Evolutionary conservation across 2,113 vertebrate species (phyloP), one percentile per base, ranked within the genome.

Genomic region (Saguinus imperator): DNA sequence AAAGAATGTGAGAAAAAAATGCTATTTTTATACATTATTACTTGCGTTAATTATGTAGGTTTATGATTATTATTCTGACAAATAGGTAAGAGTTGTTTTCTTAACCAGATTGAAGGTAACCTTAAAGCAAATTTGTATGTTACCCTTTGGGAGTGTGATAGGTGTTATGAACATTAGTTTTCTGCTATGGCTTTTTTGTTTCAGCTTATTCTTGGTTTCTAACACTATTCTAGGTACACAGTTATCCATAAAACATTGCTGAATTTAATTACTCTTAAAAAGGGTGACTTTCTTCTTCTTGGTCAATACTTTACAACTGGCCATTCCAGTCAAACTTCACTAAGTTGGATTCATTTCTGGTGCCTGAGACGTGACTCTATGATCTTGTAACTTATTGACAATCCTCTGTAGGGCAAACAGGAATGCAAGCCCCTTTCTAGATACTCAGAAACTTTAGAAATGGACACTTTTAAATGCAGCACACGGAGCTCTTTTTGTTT

Each of bases 301-400:
- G 50, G 66, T 29, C 40, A 79, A n/a, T 81, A 94, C 84, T 96
- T 91, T 96, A 84, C 23, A 89, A 64, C 43, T 68, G 55, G 3
- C 88, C 16, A 7, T 90, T 83, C 61, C 37, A 37, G 57, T 88
- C 40, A 43, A 85, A 97, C 79, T 84, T 70, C 40, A 72, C 68
- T 87, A 89, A 91, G 73, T 70, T 93, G 68, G 64, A 45, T 84
- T 40, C 61, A 89, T 81, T 92, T 94, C 52, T 97, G 94, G 81
- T 89, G 29, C 57, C 17, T 32, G 48, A 85, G 45, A 94, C 87
- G 80, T 52, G 84, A 94, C 32, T 68, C 73, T 70, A 8, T 40
- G 52, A 76, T 18, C 57, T 83, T 73, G 14, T 13, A 17, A 58
- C 57, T 76, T 76, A 35, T 32, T n/a, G 61, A 64, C 5, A 68